Conservation (phyloP, 2,888 invertebrate species). For the Brenthis hecate region DNA sequence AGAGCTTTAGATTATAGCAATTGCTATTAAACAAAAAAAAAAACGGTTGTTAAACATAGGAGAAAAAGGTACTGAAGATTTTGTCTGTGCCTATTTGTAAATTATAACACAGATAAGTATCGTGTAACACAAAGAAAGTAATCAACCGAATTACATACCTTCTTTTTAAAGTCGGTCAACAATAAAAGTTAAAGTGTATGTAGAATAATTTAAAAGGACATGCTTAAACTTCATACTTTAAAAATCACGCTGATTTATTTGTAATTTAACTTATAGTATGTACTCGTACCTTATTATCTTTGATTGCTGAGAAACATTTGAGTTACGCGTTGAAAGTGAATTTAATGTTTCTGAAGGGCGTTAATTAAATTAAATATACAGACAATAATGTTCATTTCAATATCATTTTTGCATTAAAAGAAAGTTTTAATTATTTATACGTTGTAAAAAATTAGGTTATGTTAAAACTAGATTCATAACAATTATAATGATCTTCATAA, state of each 20-base stretch:
- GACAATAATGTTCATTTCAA: slow-evolving; percentile 9
- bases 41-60: too few relatives aligned
- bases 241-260: background rate
- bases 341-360: slow-evolving; percentile 19
- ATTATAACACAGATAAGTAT: too few relatives aligned
- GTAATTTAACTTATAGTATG: background rate
- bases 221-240: too few relatives aligned
- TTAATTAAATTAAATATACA: slow-evolving; percentile 26
- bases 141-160: too few relatives aligned
- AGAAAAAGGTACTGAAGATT: too few relatives aligned
- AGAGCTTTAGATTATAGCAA: too few relatives aligned
- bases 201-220: too few relatives aligned
- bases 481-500: slow-evolving; percentile 9
- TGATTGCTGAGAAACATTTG: slow-evolving; percentile 17
- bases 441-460: slow-evolving; percentile 3
- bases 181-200: too few relatives aligned
- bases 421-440: slow-evolving; percentile 20
- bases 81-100: too few relatives aligned
- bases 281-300: slow-evolving; percentile 12
- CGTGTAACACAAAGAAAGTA: too few relatives aligned
- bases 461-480: slow-evolving; percentile 14
- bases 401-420: slow-evolving; percentile 22
- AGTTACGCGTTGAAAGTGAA: slow-evolving; percentile 33
- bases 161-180: too few relatives aligned
- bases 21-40: too few relatives aligned